These are phyloP conservation scores for Nebria salina DNA, from an alignment of 2,888 invertebrate species.

Conservation along the genomic window DNA sequence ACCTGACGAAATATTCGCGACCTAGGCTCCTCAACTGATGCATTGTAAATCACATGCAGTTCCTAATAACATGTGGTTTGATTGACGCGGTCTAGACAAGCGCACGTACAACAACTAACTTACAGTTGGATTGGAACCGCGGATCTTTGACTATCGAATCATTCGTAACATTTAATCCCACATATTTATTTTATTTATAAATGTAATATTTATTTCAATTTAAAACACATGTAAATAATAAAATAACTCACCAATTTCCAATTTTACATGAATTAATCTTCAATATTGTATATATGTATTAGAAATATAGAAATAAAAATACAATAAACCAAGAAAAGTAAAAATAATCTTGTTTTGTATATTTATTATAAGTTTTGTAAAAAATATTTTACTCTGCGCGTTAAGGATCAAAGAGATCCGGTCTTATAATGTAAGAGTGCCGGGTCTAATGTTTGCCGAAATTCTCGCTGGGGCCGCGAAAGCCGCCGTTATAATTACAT, in stretches of 20 bases:
- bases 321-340: too few relatives aligned
- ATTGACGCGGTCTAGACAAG: constrained; percentile 39
- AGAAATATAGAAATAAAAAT: too few relatives aligned
- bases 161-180: background rate
- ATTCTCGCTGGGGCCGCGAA: constrained; percentile 12
- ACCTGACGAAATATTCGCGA: background rate
- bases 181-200: too few relatives aligned
- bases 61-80: constrained; percentile 12
- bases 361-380: too few relatives aligned
- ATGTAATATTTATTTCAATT: too few relatives aligned
- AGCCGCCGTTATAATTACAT: constrained; percentile 40
- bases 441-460: constrained; percentile 17
- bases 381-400: background rate
- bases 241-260: too few relatives aligned
- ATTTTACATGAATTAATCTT: too few relatives aligned
- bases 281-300: too few relatives aligned
- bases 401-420: background rate
- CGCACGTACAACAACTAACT: background rate
- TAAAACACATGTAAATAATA: too few relatives aligned
- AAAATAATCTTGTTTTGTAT: too few relatives aligned
- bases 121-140: background rate
- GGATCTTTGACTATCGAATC: constrained; percentile 4
- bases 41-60: constrained; percentile 15
- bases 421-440: constrained; percentile 4
- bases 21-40: background rate